phyloP scores from a whole-genome alignment of 2,888 invertebrate genomes.

The Phorcus lineatus region DNA sequence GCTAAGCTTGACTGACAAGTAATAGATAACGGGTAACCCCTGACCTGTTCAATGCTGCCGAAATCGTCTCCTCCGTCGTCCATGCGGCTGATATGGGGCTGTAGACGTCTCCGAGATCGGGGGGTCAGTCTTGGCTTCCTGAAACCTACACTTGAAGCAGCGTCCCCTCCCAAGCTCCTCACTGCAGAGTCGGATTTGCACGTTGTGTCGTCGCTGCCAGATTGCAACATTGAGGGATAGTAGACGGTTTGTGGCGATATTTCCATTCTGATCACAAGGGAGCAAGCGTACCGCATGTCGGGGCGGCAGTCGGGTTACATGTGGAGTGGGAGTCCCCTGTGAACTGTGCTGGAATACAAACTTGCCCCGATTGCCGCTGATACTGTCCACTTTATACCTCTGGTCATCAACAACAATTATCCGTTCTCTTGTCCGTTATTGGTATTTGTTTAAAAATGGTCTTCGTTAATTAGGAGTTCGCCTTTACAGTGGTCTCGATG shows the following conservation, averaged over 20 bases:
- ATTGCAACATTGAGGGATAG: background rate
- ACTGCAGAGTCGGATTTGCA: background rate
- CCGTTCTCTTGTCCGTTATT: no score
- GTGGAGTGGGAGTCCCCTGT: no score
- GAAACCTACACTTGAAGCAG: background rate
- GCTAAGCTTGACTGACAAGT: no score
- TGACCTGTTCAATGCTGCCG: background rate
- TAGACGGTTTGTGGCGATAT: slow-evolving; percentile 2
- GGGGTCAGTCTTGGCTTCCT: background rate
- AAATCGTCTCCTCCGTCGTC: background rate
- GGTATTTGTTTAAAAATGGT: no score
- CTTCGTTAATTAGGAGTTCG: no score
- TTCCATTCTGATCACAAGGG: slow-evolving; percentile 17
- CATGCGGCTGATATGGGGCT: background rate
- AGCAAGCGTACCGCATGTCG: background rate
- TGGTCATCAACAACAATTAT: no score
- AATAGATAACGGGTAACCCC: background rate
- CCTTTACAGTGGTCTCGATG: no score
- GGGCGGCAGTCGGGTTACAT: no score
- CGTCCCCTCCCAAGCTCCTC: background rate
- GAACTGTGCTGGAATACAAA: no score
- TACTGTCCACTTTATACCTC: background rate
- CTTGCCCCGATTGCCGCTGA: background rate
- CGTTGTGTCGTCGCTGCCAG: background rate
- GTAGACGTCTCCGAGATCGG: background rate